These are phyloP conservation scores for Antheraea mylitta DNA, from an alignment of 1,140 invertebrate species.

Conservation along the genomic window DNA sequence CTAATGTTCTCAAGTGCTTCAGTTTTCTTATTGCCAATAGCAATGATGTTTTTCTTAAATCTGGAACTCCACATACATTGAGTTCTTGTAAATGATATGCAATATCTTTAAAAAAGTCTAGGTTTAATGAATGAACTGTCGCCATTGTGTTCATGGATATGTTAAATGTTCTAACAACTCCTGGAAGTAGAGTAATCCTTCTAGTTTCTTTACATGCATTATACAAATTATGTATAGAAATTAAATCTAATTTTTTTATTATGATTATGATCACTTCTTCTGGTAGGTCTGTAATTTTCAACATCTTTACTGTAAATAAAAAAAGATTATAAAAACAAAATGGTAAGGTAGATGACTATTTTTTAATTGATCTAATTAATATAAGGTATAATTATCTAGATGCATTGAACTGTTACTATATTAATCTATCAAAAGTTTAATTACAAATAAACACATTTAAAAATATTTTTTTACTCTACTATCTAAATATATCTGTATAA, in stretches of 20 bases:
- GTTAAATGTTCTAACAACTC: slow-evolving; percentile 35
- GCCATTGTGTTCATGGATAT: slow-evolving; percentile 40
- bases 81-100: slow-evolving; percentile 39
- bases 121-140: slow-evolving; percentile 34
- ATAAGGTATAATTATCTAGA: too few relatives aligned
- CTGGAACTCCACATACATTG: slow-evolving; percentile 41
- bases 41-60: slow-evolving; percentile 40
- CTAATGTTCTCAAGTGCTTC: slow-evolving; percentile 42
- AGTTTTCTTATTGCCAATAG: slow-evolving; percentile 36
- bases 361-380: too few relatives aligned
- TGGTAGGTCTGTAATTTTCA: slow-evolving; percentile 37
- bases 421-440: too few relatives aligned
- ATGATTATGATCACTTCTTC: slow-evolving; percentile 57
- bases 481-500: too few relatives aligned
- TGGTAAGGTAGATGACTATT: too few relatives aligned
- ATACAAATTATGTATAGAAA: slow-evolving; percentile 36
- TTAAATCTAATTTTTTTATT: slow-evolving; percentile 39
- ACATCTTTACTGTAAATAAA: slow-evolving; percentile 11
- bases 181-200: slow-evolving; percentile 30
- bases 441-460: too few relatives aligned
- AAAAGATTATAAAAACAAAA: too few relatives aligned
- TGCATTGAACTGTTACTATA: too few relatives aligned
- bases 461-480: too few relatives aligned
- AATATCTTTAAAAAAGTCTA: slow-evolving; percentile 42
- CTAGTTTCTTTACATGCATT: slow-evolving; percentile 31